Evolutionary conservation across 2,797 vertebrate species (phyloP).

Genomic region (Hybognathus amarus): DNA sequence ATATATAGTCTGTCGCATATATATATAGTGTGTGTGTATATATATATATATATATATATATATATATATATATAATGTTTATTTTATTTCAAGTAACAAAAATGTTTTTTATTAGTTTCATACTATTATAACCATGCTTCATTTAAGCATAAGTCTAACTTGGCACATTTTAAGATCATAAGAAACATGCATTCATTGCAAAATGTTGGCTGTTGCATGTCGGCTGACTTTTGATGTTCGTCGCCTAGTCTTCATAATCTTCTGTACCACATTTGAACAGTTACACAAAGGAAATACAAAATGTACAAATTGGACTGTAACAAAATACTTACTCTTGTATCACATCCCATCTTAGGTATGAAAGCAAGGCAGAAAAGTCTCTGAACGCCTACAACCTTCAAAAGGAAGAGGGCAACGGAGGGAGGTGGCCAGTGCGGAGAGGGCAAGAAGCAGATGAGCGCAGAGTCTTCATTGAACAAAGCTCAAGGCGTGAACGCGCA

Average conservation of each 20-base stretch:
- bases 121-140: not conserved
- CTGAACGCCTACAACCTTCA: conserved; percentile 81
- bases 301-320: conserved; percentile 30
- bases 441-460: conserved; percentile 61
- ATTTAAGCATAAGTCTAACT: not conserved
- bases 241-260: not conserved
- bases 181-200: not conserved
- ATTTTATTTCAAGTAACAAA: not conserved
- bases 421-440: conserved; percentile 67
- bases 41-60: too few relatives aligned
- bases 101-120: not conserved
- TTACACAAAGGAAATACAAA: conserved; percentile 14
- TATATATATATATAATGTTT: not conserved
- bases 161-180: not conserved
- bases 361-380: conserved; percentile 86
- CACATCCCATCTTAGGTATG: conserved; percentile 79
- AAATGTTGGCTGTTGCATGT: not conserved
- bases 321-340: conserved; percentile 22
- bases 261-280: not conserved
- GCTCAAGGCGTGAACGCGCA: conserved; percentile 81
- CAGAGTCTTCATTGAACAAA: conserved; percentile 53
- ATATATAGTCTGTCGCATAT: too few relatives aligned
- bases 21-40: too few relatives aligned
- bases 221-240: not conserved
- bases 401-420: conserved; percentile 73